A percentile compares a stretch with the other conserved stretches of the same genome.
Conservation (phyloP, 2,113 vertebrate genomes). For the Platanista minor region DNA sequence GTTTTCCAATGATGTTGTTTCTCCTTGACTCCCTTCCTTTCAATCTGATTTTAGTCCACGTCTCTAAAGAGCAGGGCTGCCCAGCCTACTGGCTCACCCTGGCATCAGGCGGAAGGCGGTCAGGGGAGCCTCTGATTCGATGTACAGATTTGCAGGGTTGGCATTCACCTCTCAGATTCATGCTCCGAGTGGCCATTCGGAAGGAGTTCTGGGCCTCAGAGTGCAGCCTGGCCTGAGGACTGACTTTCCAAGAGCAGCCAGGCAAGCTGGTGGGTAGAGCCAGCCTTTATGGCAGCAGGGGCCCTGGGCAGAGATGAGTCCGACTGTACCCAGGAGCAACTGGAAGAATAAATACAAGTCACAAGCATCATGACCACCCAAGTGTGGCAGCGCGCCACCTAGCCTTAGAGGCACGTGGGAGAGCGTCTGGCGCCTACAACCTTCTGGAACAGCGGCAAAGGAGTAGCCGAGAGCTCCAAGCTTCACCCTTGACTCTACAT, state of each 20-base stretch:
- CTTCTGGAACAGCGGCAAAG: not conserved
- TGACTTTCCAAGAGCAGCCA: not conserved
- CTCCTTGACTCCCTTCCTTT: slow-evolving; percentile 14
- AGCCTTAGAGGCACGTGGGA: not conserved
- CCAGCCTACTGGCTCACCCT: not conserved
- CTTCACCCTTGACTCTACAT: not conserved
- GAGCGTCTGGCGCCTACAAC: not conserved
- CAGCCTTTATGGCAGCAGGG: not conserved
- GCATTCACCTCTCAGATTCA: not conserved
- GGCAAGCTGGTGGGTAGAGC: not conserved
- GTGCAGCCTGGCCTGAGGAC: not conserved
- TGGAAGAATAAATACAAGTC: not conserved
- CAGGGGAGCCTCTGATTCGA: not conserved
- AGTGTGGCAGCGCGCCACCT: not conserved
- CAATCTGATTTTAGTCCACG: not conserved
- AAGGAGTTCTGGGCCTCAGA: not conserved
- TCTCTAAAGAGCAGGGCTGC: not conserved
- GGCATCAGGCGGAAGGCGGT: not conserved
- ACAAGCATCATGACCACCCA: not conserved
- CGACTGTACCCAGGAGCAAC: not conserved
- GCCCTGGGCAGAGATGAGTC: not conserved
- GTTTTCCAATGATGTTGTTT: slow-evolving; percentile 36
- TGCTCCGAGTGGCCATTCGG: not conserved
- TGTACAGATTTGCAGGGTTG: not conserved
- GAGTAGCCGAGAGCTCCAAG: not conserved